Evolutionary conservation across 2,113 vertebrate genomes (phyloP).

Genomic region (Phyllostomus hastatus): DNA sequence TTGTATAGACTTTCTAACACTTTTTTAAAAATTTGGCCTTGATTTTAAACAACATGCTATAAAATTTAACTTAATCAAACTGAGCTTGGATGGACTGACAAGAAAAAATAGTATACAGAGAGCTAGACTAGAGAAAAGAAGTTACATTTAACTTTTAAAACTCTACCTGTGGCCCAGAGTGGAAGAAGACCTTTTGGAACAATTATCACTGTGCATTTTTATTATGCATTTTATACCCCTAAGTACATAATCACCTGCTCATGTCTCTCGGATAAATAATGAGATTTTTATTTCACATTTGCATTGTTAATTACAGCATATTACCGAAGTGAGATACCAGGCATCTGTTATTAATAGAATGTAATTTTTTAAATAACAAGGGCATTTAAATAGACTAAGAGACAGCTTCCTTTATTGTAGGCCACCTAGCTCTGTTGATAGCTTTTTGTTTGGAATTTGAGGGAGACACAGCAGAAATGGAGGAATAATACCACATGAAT

Average conservation of each 20-base stretch:
- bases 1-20: constrained; percentile 60
- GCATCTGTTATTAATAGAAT: constrained; percentile 74
- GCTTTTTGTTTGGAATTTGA: constrained; percentile 13
- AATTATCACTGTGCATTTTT: constrained; percentile 53
- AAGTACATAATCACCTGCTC: constrained; percentile 62
- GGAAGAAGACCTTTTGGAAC: constrained; percentile 51
- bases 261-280: constrained; percentile 68
- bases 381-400: constrained; percentile 70
- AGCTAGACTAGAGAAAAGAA: neutral
- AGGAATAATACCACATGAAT: neutral
- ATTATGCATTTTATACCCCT: constrained; percentile 67
- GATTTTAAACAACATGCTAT: constrained; percentile 70
- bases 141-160: constrained; percentile 62
- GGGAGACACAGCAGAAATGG: neutral
- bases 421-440: constrained; percentile 8
- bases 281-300: constrained; percentile 64
- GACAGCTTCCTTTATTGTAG: constrained; percentile 50
- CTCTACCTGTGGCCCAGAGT: neutral
- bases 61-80: constrained; percentile 44
- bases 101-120: neutral
- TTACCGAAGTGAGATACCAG: constrained; percentile 53
- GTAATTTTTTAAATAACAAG: constrained; percentile 37
- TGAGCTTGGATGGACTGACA: neutral
- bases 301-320: constrained; percentile 58
- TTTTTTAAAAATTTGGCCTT: constrained; percentile 44